Conservation (phyloP, 2,888 invertebrate genomes). For the Drosophila sordidula region DNA sequence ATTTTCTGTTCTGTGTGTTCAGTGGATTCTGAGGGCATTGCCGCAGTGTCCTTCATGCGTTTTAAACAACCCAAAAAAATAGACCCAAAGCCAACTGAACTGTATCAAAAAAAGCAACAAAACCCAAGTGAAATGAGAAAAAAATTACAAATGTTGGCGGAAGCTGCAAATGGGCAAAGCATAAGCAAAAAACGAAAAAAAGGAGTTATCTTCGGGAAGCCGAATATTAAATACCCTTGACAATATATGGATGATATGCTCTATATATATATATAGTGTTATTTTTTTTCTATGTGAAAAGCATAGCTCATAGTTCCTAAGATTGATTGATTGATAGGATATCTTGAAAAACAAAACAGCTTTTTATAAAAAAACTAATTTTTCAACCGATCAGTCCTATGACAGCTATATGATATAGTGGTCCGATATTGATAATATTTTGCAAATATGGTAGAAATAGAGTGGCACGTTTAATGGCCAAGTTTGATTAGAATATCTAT, state of each 20-base stretch:
- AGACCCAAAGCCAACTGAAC: slow-evolving; percentile 10
- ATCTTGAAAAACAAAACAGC: no score
- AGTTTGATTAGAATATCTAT: background rate
- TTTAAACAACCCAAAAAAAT: slow-evolving; percentile 36
- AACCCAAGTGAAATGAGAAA: slow-evolving; percentile 11
- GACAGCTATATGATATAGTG: no score
- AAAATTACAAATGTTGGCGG: slow-evolving; percentile 44
- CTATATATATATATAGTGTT: no score
- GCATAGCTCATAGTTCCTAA: no score
- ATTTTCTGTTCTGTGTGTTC: slow-evolving; percentile 26
- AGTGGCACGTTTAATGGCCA: background rate
- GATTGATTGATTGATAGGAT: no score
- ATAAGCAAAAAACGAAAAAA: slow-evolving; percentile 12
- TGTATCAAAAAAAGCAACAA: slow-evolving; percentile 20
- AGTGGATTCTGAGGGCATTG: slow-evolving; percentile 33
- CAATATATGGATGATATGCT: no score
- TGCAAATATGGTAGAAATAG: background rate
- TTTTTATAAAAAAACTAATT: no score
- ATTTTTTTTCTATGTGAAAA: no score
- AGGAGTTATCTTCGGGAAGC: background rate
- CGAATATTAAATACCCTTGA: background rate
- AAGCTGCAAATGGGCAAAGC: slow-evolving; percentile 36
- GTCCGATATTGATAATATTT: background rate
- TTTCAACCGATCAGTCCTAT: background rate
- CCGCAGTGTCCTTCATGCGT: slow-evolving; percentile 72